Evolutionary conservation across 2,113 vertebrate genomes (phyloP), one percentile per base, ranked within the genome.

Genomic region (Chascanopsetta lugubris): DNA sequence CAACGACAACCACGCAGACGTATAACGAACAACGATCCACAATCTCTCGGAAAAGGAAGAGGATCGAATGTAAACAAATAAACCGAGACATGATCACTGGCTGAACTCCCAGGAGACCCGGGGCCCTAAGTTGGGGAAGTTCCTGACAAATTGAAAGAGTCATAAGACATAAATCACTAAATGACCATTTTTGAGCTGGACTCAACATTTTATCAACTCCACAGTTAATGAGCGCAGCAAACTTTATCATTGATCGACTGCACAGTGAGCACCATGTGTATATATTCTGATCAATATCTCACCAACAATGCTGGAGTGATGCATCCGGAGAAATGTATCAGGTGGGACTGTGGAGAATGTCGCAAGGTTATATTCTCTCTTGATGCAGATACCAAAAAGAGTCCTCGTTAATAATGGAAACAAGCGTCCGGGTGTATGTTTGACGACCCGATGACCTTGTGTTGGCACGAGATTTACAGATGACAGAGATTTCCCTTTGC

Each of bases 381-480:
- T 66, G 8, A 59, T n/a, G 1, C 43, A 22, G 24, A 65, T 56
- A 5, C 18, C 43, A 64, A 67, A 56, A 21, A 51, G 73, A 18
- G 18, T 66, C 32, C 53, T 74, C 11, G 69, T 82, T 69, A 54
- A 63, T 69, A 62, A 69, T 75, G 26, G 48, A 67, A 75, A 75
- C 29, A 78, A 70, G 45, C 11, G 4, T 4, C 49, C 50, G 45
- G 36, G 32, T 64, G 38, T 17, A 49, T 77, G 71, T 82, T 73
- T 6, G 3, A 66, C 72, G 80, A 69, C 62, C 61, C 73, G 63
- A 42, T 76, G 66, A 34, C 51, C 30, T 68, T 61, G 58, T 73
- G 48, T 72, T 58, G 75, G 69, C n/a, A n/a, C n/a, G n/a, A n/a
- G n/a, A n/a, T n/a, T n/a, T n/a, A n/a, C 61, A 63, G 68, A 34